These are phyloP conservation scores for Panopea generosa DNA, from an alignment of 2,888 invertebrate species.

Conservation along the genomic window DNA sequence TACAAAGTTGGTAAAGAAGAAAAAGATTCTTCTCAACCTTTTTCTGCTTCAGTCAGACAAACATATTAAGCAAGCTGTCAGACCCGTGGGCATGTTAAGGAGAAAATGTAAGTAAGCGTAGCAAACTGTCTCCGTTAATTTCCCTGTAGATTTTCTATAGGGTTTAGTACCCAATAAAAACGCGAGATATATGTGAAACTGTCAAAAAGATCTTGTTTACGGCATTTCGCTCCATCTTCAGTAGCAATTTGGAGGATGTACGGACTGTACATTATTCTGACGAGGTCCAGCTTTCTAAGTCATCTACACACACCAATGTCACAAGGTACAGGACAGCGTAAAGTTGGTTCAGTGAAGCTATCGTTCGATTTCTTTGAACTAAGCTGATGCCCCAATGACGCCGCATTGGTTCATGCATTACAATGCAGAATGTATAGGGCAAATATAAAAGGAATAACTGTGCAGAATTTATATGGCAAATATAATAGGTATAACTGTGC, in stretches of 20 bases:
- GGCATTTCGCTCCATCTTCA: slow-evolving; percentile 50
- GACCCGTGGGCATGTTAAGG: slow-evolving; percentile 46
- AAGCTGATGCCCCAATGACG: too few relatives aligned
- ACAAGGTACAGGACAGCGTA: slow-evolving; percentile 35
- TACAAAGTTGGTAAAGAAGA: slow-evolving; percentile 27
- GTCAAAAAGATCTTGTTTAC: slow-evolving; percentile 64
- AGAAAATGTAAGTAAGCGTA: slow-evolving; percentile 60
- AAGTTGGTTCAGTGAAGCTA: slow-evolving; percentile 19
- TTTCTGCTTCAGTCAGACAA: slow-evolving; percentile 52
- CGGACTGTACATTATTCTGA: slow-evolving; percentile 56
- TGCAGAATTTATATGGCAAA: too few relatives aligned
- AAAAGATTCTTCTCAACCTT: slow-evolving; percentile 46
- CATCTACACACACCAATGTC: slow-evolving; percentile 47
- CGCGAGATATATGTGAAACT: slow-evolving; percentile 60
- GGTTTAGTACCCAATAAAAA: slow-evolving; percentile 64
- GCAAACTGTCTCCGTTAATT: slow-evolving; percentile 61
- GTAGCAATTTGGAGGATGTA: slow-evolving; percentile 57
- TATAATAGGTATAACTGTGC: too few relatives aligned
- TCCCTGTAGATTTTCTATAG: slow-evolving; percentile 62
- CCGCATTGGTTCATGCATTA: too few relatives aligned
- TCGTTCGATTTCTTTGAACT: too few relatives aligned
- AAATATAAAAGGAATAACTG: too few relatives aligned
- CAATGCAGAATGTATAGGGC: too few relatives aligned
- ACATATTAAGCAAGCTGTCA: slow-evolving; percentile 57
- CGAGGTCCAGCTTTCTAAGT: slow-evolving; percentile 47